Conservation (phyloP, 2,113 vertebrate genomes). For the Indicator maculatus region DNA sequence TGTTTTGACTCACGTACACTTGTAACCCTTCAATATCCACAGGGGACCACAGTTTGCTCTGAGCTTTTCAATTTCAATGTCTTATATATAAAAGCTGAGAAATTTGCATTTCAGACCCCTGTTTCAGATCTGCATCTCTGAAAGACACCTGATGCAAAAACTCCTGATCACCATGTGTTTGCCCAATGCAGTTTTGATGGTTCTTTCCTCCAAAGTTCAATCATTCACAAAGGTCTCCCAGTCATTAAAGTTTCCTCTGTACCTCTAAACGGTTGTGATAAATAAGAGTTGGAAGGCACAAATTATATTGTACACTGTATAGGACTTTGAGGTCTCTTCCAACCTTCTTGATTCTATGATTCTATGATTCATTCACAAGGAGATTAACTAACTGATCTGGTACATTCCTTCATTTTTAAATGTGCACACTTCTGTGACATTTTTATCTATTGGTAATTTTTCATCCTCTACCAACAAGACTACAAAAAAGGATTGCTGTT, state of each 20-base stretch:
- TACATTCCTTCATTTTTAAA: neutral
- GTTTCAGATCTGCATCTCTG: neutral
- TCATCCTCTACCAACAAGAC: neutral
- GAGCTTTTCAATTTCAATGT: neutral
- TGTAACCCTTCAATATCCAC: slow-evolving; percentile 12
- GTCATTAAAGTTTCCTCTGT: neutral
- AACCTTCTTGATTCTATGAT: too few relatives aligned
- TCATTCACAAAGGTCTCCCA: neutral
- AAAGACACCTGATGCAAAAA: neutral
- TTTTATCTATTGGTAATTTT: neutral
- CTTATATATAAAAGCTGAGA: neutral
- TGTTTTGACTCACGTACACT: slow-evolving; percentile 25
- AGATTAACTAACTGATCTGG: neutral
- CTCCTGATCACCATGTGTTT: neutral
- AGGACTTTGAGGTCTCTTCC: too few relatives aligned
- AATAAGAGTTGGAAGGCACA: neutral
- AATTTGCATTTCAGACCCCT: neutral
- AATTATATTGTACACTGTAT: neutral
- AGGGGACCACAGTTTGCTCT: neutral
- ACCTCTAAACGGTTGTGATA: neutral
- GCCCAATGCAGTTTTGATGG: neutral
- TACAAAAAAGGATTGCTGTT: neutral
- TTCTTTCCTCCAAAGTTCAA: neutral
- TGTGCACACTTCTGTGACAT: neutral
- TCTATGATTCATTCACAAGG: neutral